A percentile compares a stretch with the other conserved stretches of the same genome.
Evolutionary conservation across 1,140 invertebrate species (phyloP).

Genomic region (Formica selysi): DNA sequence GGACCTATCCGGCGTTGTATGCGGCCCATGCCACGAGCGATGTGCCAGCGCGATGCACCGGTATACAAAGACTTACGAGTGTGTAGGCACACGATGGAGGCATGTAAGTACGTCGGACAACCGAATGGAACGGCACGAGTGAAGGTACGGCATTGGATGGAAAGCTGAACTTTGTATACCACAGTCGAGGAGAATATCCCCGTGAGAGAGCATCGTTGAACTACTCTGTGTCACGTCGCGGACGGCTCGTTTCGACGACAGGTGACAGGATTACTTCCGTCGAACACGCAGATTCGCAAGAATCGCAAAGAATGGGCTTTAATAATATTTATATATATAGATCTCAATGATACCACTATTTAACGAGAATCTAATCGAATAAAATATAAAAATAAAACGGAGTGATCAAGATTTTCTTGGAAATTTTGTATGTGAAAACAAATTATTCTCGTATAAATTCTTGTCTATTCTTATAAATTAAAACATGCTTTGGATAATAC

Average conservation of each 20-base stretch:
- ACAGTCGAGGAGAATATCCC: constrained; percentile 35
- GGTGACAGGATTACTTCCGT: constrained; percentile 28
- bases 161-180: constrained; percentile 59
- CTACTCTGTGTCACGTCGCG: constrained; percentile 22
- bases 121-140: constrained; percentile 64
- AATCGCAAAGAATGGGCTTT: constrained; percentile 18
- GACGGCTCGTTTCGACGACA: constrained; percentile 45
- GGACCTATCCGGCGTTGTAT: constrained; percentile 57
- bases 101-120: constrained; percentile 61
- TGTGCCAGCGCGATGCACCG: neutral
- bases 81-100: constrained; percentile 43
- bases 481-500: no score
- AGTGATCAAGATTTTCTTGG: neutral
- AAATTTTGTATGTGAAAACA: neutral
- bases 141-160: constrained; percentile 24
- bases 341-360: neutral
- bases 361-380: neutral
- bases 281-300: neutral
- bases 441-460: neutral
- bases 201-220: constrained; percentile 31
- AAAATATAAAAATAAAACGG: neutral
- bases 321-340: neutral
- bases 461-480: neutral
- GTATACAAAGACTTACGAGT: constrained; percentile 61
- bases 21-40: neutral